Evolutionary conservation across 2,113 vertebrate genomes (phyloP).

Genomic region (Ginglymostoma cirratum): DNA sequence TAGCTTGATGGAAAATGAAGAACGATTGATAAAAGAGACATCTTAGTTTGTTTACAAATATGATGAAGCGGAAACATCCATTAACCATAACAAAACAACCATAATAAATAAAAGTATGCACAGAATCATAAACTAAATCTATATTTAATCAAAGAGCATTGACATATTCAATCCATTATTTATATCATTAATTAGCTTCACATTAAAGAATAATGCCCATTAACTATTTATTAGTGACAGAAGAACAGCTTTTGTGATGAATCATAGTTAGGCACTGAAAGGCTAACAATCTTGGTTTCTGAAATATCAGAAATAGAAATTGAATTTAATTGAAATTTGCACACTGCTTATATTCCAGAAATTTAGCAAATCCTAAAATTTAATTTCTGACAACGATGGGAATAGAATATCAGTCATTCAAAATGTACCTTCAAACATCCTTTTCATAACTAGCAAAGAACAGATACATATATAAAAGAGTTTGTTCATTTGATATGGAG

Average conservation of each 20-base stretch:
- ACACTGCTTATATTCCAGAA: background rate
- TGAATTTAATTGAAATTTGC: background rate
- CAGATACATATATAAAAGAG: background rate
- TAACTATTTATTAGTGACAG: constrained; percentile 5
- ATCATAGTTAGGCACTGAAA: background rate
- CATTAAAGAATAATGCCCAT: background rate
- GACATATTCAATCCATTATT: constrained; percentile 18
- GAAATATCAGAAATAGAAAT: background rate
- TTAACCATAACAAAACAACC: background rate
- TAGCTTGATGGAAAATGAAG: background rate
- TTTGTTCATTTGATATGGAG: background rate
- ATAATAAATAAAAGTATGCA: constrained; percentile 13
- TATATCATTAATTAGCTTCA: background rate
- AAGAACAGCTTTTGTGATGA: background rate
- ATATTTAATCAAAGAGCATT: constrained; percentile 17
- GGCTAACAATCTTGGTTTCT: background rate
- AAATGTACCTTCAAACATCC: background rate
- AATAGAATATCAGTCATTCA: background rate
- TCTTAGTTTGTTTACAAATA: background rate
- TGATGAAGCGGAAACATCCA: background rate
- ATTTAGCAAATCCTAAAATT: background rate
- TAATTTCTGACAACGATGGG: background rate
- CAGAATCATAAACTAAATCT: background rate
- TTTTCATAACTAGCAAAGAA: background rate
- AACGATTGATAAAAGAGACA: background rate